phyloP scores from a whole-genome alignment of 1,140 invertebrate species.

The Polyergus mexicanus region DNA sequence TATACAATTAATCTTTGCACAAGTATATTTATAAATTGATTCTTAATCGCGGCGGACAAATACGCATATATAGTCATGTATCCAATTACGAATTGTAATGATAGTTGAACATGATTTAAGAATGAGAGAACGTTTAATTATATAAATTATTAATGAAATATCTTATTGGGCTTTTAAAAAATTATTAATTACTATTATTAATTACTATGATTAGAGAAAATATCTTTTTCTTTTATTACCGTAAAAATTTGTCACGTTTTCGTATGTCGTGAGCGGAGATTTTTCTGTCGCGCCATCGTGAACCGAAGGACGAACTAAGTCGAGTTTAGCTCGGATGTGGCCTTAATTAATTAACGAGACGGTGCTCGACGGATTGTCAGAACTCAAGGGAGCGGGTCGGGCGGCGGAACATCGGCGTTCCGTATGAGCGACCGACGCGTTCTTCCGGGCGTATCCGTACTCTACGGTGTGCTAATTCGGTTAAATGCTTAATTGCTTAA shows the following conservation, averaged over 20 bases:
- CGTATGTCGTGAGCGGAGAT: background rate
- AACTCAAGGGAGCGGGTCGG: slow-evolving; percentile 32
- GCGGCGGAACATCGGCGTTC: slow-evolving; percentile 53
- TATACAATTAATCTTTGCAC: slow-evolving; percentile 25
- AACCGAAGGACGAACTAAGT: background rate
- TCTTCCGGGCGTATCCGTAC: slow-evolving; percentile 73
- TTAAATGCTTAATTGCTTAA: slow-evolving; percentile 85
- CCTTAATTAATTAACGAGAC: slow-evolving; percentile 77
- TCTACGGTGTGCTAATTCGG: slow-evolving; percentile 81
- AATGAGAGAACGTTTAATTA: background rate
- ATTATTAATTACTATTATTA: background rate
- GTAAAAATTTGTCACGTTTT: slow-evolving; percentile 1
- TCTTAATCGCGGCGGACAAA: slow-evolving; percentile 32
- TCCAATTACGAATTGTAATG: background rate
- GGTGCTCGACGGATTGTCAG: slow-evolving; percentile 66
- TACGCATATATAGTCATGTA: background rate
- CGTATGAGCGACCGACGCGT: slow-evolving; percentile 61
- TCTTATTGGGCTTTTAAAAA: background rate
- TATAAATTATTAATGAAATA: background rate
- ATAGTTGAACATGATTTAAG: background rate
- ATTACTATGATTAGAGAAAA: background rate
- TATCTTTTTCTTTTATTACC: background rate
- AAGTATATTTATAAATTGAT: slow-evolving; percentile 22
- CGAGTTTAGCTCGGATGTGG: slow-evolving; percentile 62
- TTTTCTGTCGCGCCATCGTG: slow-evolving; percentile 2